Evolutionary conservation across 92 coral and sea anemone species (phyloP), one percentile per base, ranked within the genome.

Genomic region (Muricea muricata): DNA sequence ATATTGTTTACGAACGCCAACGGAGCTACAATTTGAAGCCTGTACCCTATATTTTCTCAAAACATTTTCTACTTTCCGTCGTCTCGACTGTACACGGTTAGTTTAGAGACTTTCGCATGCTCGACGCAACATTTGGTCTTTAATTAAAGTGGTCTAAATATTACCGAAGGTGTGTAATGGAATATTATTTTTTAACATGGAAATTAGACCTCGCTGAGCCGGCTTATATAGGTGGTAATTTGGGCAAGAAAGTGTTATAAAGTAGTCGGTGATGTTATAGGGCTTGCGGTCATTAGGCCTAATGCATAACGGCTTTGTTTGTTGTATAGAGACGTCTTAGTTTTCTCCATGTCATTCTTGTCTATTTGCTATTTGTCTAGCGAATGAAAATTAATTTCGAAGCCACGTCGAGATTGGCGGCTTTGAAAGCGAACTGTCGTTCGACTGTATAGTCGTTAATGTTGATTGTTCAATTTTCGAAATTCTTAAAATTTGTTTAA

Each of bases 361-460:
- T 10, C 37, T 74, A 55, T 74, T 74, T 24, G 61, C 66, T 50
- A 20, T 75, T 50, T 75, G 80, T 50, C 80, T 29, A 29, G 21
- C 80, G 24, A 29, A 50, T 14, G 40, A 50, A 75, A 75, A 26
- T 25, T 50, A 48, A 48, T 48, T 75, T 75, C 14, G 40, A 20
- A 34, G 24, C 31, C 65, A 26, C 9, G 8, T 75, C n/a, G 23
- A 8, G 26, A 11, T 47, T 26, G 28, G 24, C 55, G 0, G 32
- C 5, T n/a, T 71, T 21, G 42, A 65, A 65, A 29, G 25, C 29
- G n/a, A 35, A 28, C 45, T 40, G n/a, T 28, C 40, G 10, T 26
- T 21, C 42, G 42, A 37, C 42, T 9, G 21, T 75, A 30, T 31
- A 75, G 35, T 65, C 35, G 21, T 70, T 37, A 75, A 75, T 75